These are phyloP conservation scores for Oncorhynchus keta DNA, from an alignment of 2,113 vertebrate species.

Conservation along the genomic window DNA sequence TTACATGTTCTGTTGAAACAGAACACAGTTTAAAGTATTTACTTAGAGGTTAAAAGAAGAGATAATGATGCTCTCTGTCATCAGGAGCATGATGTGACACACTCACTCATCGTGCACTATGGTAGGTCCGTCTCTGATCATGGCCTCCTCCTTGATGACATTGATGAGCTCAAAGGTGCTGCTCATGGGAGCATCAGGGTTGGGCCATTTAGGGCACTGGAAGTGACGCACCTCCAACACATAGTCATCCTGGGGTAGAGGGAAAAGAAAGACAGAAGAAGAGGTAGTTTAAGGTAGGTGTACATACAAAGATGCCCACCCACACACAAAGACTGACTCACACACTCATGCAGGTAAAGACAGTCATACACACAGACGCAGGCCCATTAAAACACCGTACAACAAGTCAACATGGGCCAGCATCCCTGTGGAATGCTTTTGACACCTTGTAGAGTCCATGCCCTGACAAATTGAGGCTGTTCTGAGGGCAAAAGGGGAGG, in stretches of 20 bases:
- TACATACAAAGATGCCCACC: background rate
- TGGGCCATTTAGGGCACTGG: slow-evolving; percentile 96
- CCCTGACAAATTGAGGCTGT: too few species aligned
- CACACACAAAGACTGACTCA: background rate
- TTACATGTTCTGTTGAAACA: too few species aligned
- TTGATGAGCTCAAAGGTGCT: slow-evolving; percentile 94
- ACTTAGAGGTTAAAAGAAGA: too few species aligned
- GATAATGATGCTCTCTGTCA: too few species aligned
- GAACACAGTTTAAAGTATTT: too few species aligned
- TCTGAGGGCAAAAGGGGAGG: too few species aligned
- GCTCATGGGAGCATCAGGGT: slow-evolving; percentile 89
- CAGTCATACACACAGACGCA: background rate
- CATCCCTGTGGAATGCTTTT: too few species aligned
- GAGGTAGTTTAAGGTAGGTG: background rate
- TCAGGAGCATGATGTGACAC: background rate
- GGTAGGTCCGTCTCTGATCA: slow-evolving; percentile 89
- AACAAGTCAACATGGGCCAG: background rate
- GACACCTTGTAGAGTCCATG: too few species aligned
- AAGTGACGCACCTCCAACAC: slow-evolving; percentile 95
- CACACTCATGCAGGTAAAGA: background rate
- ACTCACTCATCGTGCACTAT: slow-evolving; percentile 95
- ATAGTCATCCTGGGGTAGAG: slow-evolving; percentile 85
- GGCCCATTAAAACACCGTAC: background rate
- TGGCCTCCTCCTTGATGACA: slow-evolving; percentile 92
- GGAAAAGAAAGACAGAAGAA: background rate